These are phyloP conservation scores for Mastigias papua DNA, from an alignment of 30 jellyfish, hydroid and myxozoan genomes.

Conservation along the genomic window DNA sequence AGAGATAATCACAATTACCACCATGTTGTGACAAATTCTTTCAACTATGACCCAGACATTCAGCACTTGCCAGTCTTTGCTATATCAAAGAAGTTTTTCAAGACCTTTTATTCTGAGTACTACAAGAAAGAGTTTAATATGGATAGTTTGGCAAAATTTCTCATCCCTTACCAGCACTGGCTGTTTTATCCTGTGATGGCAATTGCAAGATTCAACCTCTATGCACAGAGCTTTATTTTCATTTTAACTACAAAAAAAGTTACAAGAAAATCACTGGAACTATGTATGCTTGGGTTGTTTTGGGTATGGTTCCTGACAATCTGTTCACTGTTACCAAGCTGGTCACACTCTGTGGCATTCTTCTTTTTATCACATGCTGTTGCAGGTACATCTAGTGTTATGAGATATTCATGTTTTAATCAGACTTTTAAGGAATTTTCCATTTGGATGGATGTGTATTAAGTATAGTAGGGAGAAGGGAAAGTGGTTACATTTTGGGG, in stretches of 20 bases:
- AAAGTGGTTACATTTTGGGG: too few species aligned
- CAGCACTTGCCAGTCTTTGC: conserved; percentile 97
- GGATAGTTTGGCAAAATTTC: conserved; percentile 66
- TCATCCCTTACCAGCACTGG: conserved; percentile 84
- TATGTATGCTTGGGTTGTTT: conserved; percentile 49
- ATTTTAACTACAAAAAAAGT: conserved; percentile 31
- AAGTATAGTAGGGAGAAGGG: too few species aligned
- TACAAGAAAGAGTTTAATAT: conserved; percentile 76
- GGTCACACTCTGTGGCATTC: conserved; percentile 65
- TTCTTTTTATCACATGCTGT: conserved; percentile 80
- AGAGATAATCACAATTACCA: conserved; percentile 90
- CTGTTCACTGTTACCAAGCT: conserved; percentile 65
- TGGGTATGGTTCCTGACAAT: conserved; percentile 83
- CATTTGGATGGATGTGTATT: too few species aligned
- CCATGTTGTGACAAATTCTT: conserved; percentile 91
- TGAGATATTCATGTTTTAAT: too few species aligned
- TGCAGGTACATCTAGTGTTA: conserved; percentile 69
- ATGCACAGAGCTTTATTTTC: conserved; percentile 87
- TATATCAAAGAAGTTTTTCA: conserved; percentile 82
- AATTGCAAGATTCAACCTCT: conserved; percentile 88
- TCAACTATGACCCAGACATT: conserved; percentile 91
- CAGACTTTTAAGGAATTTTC: too few species aligned
- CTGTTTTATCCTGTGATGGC: conserved; percentile 92
- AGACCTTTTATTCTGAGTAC: conserved; percentile 77
- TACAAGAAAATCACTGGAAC: conserved; percentile 41